Base-by-base conservation (phyloP, 2,888 invertebrate species). In the Drosophila recens region DNA sequence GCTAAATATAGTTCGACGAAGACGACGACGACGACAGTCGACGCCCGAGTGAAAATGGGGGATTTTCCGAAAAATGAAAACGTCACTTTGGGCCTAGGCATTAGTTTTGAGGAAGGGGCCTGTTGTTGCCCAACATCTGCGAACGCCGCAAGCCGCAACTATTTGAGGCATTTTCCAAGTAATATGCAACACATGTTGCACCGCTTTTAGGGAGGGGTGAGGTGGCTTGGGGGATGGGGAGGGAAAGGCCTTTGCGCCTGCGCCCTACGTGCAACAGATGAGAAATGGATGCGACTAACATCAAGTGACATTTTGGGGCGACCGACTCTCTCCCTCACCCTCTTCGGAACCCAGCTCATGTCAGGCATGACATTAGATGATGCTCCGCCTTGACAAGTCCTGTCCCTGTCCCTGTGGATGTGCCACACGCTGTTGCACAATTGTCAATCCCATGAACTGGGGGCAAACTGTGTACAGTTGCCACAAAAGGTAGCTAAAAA, bases 21-120 rank as follows among this genome's bases (percentile, higher is more conserved):
- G 42, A 59, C 15, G 52, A 20, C 40, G 51, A 70, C 65, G 52
- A 20, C 45, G 51, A 70, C 65, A 72, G 53, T 20, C 57, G 57
- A 52, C 43, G 34, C 8, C n/a, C 46, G 63, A 72, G 69, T 72
- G 75, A 72, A 88, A 88, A 74, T 80, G 80, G 87, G 86, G 89
- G 89, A 89, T 86, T 86, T 86, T 86, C 86, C 86, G 79, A 87
- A 85, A 87, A 87, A 89, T 82, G 72, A 82, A 86, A 87, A 88
- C 88, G 84, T 84, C 84, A 84, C 88, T 86, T 88, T 67, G 79
- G 76, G 76, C 70, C 73, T 52, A 67, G 72, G 89, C 84, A 81
- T 87, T 80, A 83, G 81, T 78, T 84, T 72, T 76, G 53, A 54
- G 42, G 11, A 13, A n/a, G 23, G 46, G 46, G 36, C 20, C 68